Evolutionary conservation across 2,888 invertebrate species (phyloP), one percentile per base, ranked within the genome.

Genomic region (Exocentrus adspersus): DNA sequence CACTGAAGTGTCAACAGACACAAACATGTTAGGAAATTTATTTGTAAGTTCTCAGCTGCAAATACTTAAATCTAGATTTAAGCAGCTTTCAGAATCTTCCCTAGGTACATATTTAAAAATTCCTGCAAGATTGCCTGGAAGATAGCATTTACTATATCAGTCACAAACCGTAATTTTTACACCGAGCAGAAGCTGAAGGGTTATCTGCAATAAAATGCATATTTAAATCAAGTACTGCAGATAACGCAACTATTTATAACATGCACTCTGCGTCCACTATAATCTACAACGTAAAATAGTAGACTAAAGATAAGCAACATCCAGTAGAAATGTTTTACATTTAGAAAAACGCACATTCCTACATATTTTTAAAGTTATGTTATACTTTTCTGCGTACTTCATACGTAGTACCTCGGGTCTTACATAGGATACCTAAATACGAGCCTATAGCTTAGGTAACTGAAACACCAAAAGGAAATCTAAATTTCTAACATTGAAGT

Each of bases 211-310:
- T 37, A 37, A 12, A 37, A 37, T n/a, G 37, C 37, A 37, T 37
- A 37, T 37, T 37, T 37, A 37, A 37, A 37, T 37, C n/a, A n/a
- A n/a, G n/a, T 37, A 37, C 37, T n/a, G n/a, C 12, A 37, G 37
- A 37, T 37, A 37, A 37, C 37, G 14, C 37, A 37, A 37, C 37
- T 37, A 37, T 37, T 37, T 37, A 37, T 37, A 37, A 37, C 37
- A 37, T 37, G 37, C 37, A 37, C 37, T 37, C 37, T 12, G 37
- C 37, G 37, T 37, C 37, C 37, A 37, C 37, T n/a, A 37, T 37
- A 37, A 37, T 37, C 37, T 37, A 12, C n/a, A 37, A 37, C 37
- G 14, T 37, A 37, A 37, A 37, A 37, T 37, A 37, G n/a, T 37
- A 37, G n/a, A 37, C 37, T 14, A 37, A n/a, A 37, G 37, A 37